Base-by-base conservation (phyloP, 2,797 vertebrate genomes). In the Epinephelus awoara region DNA sequence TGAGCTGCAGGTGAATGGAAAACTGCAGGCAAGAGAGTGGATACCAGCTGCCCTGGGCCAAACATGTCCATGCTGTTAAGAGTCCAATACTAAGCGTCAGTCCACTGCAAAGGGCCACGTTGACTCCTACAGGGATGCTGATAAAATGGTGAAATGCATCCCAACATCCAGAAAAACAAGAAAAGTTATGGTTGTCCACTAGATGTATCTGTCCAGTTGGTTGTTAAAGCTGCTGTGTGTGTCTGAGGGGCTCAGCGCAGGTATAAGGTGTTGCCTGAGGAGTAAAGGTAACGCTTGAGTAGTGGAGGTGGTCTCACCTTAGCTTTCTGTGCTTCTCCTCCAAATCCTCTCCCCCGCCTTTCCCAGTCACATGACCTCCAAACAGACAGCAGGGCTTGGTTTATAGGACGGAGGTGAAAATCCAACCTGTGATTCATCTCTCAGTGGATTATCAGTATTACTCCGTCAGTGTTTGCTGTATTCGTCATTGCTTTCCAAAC, bases 1-100 rank as follows among this genome's bases (percentile, higher is more conserved):
- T 95, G 94, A 62, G 94, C 90, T 14, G 91, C 81, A n/a, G 95
- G 88, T 9, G 95, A 91, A 51, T 95, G 95, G 84, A 96, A 93
- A 72, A 96, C 67, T 11, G 94, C 94, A 59, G 95, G 92, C 66
- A 95, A 85, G 23, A 96, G 92, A 58, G 95, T 83, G 2, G 96
- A 94, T 50, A 96, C 81, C 82, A 95, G 89, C 61, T 96, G 95
- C 23, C 94, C 92, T 0, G 95, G 84, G 75, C 94, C 88, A 77
- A 96, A 97, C 96, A 97, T 97, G 79, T 90, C 92, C 83, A 74
- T 70, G 69, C 18, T 65, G 68, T 73, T 59, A 63, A 47, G 25
- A 78, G 77, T 91, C 90, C 84, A 76, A 54, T 68, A 13, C 51
- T 55, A 75, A 68, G 34, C 0, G 69, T 47, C 49, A 40, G 73